Evolutionary conservation across 2,888 invertebrate species (phyloP).

Genomic region (Drosophila yooni): DNA sequence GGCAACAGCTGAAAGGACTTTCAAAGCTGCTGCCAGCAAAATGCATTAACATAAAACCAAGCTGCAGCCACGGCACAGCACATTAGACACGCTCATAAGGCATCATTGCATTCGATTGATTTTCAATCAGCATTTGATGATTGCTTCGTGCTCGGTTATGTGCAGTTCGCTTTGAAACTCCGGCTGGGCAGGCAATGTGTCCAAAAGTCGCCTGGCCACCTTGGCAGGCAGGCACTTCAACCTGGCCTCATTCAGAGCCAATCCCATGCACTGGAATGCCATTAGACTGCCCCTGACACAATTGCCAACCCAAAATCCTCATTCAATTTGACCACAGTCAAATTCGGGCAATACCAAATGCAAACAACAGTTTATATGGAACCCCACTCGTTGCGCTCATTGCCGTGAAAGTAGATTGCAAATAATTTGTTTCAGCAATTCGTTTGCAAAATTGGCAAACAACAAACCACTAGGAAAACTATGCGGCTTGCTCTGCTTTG

Average conservation of each 20-base stretch:
- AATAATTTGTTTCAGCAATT: conserved; percentile 48
- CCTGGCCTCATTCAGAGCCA: conserved; percentile 43
- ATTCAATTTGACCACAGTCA: conserved; percentile 12
- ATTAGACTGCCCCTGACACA: conserved; percentile 25
- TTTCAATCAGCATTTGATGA: conserved; percentile 64
- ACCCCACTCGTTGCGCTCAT: conserved; percentile 5
- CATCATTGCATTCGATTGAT: conserved; percentile 61
- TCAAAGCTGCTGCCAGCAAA: not conserved
- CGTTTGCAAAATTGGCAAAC: conserved; percentile 20
- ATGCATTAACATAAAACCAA: conserved; percentile 1
- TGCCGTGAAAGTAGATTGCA: conserved; percentile 34
- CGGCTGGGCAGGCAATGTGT: conserved; percentile 9
- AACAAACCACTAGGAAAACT: conserved; percentile 18
- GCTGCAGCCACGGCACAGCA: conserved; percentile 12
- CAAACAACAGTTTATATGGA: conserved; percentile 19
- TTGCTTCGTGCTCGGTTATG: conserved; percentile 40
- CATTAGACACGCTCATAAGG: conserved; percentile 53
- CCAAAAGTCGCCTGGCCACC: conserved; percentile 11
- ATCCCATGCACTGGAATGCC: conserved; percentile 32
- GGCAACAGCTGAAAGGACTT: conserved; percentile 7
- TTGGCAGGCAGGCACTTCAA: conserved; percentile 31
- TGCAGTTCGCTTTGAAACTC: conserved; percentile 7
- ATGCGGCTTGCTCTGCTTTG: conserved; percentile 8
- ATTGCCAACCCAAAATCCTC: not conserved
- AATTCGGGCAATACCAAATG: not conserved